Base-by-base conservation (phyloP, 2,888 invertebrate species). In the Entomobrya proxima region DNA sequence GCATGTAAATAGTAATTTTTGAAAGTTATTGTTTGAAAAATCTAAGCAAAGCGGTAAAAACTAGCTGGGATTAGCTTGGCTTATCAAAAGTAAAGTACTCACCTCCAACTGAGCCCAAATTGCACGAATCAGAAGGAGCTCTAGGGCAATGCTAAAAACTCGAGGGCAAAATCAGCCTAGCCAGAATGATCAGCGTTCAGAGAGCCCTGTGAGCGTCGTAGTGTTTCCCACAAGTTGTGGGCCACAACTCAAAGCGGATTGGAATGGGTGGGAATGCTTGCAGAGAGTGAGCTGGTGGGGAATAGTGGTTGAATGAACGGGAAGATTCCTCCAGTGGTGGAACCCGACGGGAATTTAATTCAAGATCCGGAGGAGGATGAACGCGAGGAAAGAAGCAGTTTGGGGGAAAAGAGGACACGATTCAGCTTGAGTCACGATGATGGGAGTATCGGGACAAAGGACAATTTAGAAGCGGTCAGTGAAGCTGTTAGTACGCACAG, bases 401-500 rank as follows among this genome's bases (percentile, higher is more conserved):
- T 90, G 21, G 91, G 91, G 37, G 93, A 93, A 88, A 93, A 93
- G 89, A 90, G 93, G 50, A 93, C 93, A 2, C 91, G 94, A 87
- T 97, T 97, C 92, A 96, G 96, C 0, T 93, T 96, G 67, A 96
- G 96, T 0, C 96, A 96, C 91, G 98, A 98, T 91, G 98, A 98
- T 92, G 98, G 97, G 27, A 98, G 96, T 0, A 95, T 96, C 80
- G 97, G 97, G 15, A 96, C 96, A 0, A 98, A 97, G 4, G 98
- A 98, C 92, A 98, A 98, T 92, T 93, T 98, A 89, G 98, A 98
- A 92, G 98, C 96, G 0, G 97, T 98, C 32, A 98, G 98, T 2
- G 98, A 98, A 92, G 98, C 97, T 0, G 98, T 98, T 0, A 98
- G 97, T 80, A 98, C 98, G 92, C 98, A 98, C 92, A 98, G 98